Evolutionary conservation across 2,113 vertebrate genomes (phyloP).

Genomic region (Piaya cayana): DNA sequence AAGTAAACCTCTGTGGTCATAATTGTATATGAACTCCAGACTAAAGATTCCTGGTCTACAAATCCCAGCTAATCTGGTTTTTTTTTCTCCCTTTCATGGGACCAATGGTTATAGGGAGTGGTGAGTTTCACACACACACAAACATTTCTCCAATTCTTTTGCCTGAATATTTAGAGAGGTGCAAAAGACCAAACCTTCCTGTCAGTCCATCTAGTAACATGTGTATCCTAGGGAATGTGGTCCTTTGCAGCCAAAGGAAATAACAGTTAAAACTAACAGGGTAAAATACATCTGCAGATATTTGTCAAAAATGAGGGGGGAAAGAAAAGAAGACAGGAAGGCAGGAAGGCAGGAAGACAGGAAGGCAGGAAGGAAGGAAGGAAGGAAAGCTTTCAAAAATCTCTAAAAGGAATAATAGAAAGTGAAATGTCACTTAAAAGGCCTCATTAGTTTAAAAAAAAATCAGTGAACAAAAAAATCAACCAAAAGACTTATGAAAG

Average conservation of each 20-base stretch:
- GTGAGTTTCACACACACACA: neutral
- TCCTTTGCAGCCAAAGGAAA: neutral
- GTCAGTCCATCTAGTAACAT: neutral
- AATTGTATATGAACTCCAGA: slow-evolving; percentile 4
- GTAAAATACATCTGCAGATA: neutral
- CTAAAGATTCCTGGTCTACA: neutral
- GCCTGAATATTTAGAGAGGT: neutral
- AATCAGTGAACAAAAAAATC: neutral
- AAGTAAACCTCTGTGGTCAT: neutral
- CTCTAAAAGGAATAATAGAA: neutral
- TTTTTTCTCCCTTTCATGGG: neutral
- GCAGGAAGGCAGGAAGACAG: neutral
- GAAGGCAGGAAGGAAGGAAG: rapidly evolving
- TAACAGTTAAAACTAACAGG: neutral
- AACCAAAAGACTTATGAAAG: neutral
- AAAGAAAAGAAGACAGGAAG: too few relatives aligned
- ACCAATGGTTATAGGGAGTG: neutral
- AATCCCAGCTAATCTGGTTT: slow-evolving; percentile 11
- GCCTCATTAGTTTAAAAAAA: neutral
- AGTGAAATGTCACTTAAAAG: neutral
- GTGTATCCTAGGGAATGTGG: neutral
- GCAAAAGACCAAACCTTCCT: neutral
- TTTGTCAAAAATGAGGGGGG: neutral
- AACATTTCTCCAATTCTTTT: neutral
- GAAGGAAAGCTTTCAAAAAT: neutral